Percentiles rank a stretch among this genome's conserved stretches.
phyloP scores from a whole-genome alignment of 2,888 invertebrate species.

The Willowsia nigromaculata region DNA sequence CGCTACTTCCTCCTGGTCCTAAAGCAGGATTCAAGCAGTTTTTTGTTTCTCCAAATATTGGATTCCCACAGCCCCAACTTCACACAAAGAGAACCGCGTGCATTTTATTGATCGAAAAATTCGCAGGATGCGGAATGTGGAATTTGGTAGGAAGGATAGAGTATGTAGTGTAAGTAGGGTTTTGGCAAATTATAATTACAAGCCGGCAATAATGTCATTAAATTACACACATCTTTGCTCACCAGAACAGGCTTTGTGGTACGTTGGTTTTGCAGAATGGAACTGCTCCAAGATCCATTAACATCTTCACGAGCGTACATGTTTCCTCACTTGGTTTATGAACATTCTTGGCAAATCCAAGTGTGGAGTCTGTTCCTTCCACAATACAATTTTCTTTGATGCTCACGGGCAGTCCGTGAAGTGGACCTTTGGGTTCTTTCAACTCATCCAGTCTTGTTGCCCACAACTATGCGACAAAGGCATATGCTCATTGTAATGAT shows the following conservation, averaged over 20 bases:
- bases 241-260: constrained; percentile 79
- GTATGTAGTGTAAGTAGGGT: too few relatives aligned
- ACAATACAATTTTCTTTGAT: constrained; percentile 80
- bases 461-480: constrained; percentile 43
- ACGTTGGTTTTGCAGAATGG: constrained; percentile 82
- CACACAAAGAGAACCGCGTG: not conserved
- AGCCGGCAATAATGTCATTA: too few relatives aligned
- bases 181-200: too few relatives aligned
- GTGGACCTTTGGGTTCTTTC: constrained; percentile 76
- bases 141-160: too few relatives aligned
- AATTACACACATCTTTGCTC: not conserved
- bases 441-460: constrained; percentile 64
- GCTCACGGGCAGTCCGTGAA: constrained; percentile 80
- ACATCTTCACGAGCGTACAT: constrained; percentile 2
- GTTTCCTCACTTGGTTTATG: constrained; percentile 76
- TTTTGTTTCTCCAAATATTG: constrained; percentile 71
- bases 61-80: constrained; percentile 70
- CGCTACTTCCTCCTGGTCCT: constrained; percentile 70
- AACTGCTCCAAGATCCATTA: constrained; percentile 80
- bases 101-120: too few relatives aligned
- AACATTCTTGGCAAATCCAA: constrained; percentile 79
- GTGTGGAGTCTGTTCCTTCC: constrained; percentile 80
- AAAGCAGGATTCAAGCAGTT: constrained; percentile 66
- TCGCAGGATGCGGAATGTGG: too few relatives aligned
- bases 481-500: too few relatives aligned